Base-by-base conservation (phyloP, 2,797 vertebrate species). In the Macropus fuliginosus region DNA sequence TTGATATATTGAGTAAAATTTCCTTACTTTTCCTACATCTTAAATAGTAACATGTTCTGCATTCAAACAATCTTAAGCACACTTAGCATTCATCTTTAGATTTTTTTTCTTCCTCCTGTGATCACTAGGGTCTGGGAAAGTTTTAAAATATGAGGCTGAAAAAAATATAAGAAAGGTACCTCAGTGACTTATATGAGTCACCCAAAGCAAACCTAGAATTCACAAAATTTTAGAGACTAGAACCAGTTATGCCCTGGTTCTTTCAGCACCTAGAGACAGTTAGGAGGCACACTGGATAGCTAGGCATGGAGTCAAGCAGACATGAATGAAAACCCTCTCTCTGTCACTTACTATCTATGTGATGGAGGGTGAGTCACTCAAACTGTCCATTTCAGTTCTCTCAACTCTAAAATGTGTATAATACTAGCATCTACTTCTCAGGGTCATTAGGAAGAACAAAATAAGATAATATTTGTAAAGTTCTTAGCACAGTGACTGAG, bases 41-140 rank as follows among this genome's bases (percentile, higher is more conserved):
- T 62, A 62, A n/a, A n/a, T n/a, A 66, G 62, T 18, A 66, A n/a
- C 55, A 91, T 55, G 90, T 96, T 95, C 52, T 46, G 74, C 40
- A 93, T 93, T 93, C 81, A 96, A 93, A 91, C 29, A 34, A 94
- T 94, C 66, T 4, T 81, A 54, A 95, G 90, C 90, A 55, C 40
- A 91, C 59, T 95, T 34, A 94, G 24, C 29, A 94, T 31, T 62
- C 66, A 93, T 56, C 52, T 96, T 91, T 54, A 96, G 1, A 91
- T 56, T 50, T 95, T n/a, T 31, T 0, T 94, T 89, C 94, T 93
- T 91, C 90, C 56, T 91, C 59, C 34, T 94, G 28, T 94, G 92
- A 89, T 40, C 46, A 90, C 27, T 94, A 18, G 50, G 92, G 91
- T 62, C 21, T 50, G 95, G 62, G 93, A 92, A 74, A 91, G n/a